phyloP scores from a whole-genome alignment of 2,113 vertebrate species.

The Zapornia atra region DNA sequence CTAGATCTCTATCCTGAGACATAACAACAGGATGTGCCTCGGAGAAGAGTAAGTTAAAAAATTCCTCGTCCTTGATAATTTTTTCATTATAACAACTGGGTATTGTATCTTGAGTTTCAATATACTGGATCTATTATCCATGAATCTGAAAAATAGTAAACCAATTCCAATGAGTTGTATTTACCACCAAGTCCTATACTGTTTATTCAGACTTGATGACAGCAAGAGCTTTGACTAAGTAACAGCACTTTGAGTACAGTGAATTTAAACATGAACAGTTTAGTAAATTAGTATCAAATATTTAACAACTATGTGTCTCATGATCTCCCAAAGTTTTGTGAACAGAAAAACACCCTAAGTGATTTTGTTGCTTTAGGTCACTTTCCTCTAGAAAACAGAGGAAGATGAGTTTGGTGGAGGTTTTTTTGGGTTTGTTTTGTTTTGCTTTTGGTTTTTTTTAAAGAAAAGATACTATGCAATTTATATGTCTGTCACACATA shows the following conservation, averaged over 20 bases:
- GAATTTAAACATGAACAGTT: neutral
- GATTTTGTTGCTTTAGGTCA: neutral
- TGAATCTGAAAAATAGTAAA: neutral
- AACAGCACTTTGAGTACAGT: neutral
- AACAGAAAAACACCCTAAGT: neutral
- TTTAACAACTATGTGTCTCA: neutral
- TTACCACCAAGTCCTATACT: neutral
- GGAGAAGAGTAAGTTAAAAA: constrained; percentile 83
- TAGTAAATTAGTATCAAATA: neutral
- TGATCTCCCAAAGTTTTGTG: neutral
- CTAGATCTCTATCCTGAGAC: constrained; percentile 93
- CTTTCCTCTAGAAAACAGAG: neutral
- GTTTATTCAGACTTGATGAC: neutral
- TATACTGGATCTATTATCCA: neutral
- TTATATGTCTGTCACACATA: neutral
- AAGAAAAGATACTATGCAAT: neutral
- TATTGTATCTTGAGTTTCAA: neutral
- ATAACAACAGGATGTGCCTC: constrained; percentile 87
- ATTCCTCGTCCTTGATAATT: neutral
- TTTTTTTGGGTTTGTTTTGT: no score
- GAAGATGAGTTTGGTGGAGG: neutral
- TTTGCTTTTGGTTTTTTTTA: neutral
- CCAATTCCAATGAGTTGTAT: neutral
- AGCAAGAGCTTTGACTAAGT: neutral
- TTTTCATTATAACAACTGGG: neutral